Percentiles rank a stretch among this genome's conserved stretches.
These are phyloP conservation scores for Gila orcuttii DNA, from an alignment of 2,113 vertebrate genomes.

Conservation along the genomic window DNA sequence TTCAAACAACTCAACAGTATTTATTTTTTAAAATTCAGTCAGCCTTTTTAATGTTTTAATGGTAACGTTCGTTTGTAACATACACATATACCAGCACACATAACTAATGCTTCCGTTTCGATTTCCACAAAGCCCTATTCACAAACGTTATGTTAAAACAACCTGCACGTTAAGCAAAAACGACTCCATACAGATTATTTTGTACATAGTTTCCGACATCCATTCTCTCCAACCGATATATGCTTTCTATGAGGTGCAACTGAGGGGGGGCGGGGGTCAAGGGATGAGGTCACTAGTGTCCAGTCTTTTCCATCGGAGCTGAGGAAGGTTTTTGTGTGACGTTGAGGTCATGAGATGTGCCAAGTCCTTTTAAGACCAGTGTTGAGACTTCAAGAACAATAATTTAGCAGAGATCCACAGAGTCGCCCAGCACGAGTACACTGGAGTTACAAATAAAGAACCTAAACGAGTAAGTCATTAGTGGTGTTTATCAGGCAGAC, in stretches of 20 bases:
- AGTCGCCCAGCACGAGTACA: slow-evolving; percentile 66
- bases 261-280: slow-evolving; percentile 49
- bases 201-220: neutral
- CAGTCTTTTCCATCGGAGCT: slow-evolving; percentile 56
- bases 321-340: slow-evolving; percentile 62
- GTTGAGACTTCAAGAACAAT: slow-evolving; percentile 79
- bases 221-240: slow-evolving; percentile 24
- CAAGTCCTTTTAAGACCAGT: slow-evolving; percentile 74
- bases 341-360: slow-evolving; percentile 53
- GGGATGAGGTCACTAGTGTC: slow-evolving; percentile 59
- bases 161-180: slow-evolving; percentile 46
- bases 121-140: slow-evolving; percentile 28
- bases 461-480: slow-evolving; percentile 65
- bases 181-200: neutral
- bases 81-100: slow-evolving; percentile 40
- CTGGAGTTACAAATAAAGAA: slow-evolving; percentile 57
- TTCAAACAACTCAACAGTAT: slow-evolving; percentile 23
- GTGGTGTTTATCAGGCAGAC: slow-evolving; percentile 70
- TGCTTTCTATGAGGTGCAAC: slow-evolving; percentile 54
- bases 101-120: slow-evolving; percentile 35
- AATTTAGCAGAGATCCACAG: slow-evolving; percentile 75
- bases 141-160: slow-evolving; percentile 51
- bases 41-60: slow-evolving; percentile 34
- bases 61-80: slow-evolving; percentile 9
- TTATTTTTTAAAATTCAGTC: slow-evolving; percentile 41